A percentile compares a stretch with the other conserved stretches of the same genome.
Conservation (phyloP, 2,113 vertebrate species). For the Perognathus longimembris region DNA sequence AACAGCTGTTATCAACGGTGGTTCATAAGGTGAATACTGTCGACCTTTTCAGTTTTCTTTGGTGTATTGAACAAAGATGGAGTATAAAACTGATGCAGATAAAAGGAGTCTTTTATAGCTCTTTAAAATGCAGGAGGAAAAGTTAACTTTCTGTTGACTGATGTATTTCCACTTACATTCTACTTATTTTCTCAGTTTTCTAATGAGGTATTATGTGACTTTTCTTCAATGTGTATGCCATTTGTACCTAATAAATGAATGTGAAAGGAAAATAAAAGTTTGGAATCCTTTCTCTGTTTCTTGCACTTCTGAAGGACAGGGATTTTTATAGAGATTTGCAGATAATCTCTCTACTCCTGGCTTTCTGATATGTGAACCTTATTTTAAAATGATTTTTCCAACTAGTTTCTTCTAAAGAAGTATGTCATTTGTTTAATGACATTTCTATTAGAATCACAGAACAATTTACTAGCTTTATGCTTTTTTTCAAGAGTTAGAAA, state of each 20-base stretch:
- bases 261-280: conserved; percentile 2
- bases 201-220: not conserved
- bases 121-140: not conserved
- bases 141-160: not conserved
- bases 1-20: too few species aligned
- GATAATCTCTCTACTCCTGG: not conserved
- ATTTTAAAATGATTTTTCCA: conserved; percentile 19
- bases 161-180: not conserved
- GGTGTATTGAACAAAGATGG: not conserved
- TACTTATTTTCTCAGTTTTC: conserved; percentile 15
- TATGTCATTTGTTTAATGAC: not conserved
- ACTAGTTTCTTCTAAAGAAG: not conserved
- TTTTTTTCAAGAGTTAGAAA: conserved; percentile 26
- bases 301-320: not conserved
- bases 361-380: not conserved
- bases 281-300: not conserved
- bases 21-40: not conserved
- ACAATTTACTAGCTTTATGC: not conserved
- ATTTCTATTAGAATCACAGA: not conserved
- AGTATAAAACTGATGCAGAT: not conserved
- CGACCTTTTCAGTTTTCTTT: not conserved
- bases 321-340: not conserved
- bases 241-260: conserved; percentile 33
- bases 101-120: not conserved
- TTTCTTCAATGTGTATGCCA: not conserved